A percentile compares a stretch with the other conserved stretches of the same genome.
Conservation (phyloP, 2,888 invertebrate genomes). For the Diaperis boleti region DNA sequence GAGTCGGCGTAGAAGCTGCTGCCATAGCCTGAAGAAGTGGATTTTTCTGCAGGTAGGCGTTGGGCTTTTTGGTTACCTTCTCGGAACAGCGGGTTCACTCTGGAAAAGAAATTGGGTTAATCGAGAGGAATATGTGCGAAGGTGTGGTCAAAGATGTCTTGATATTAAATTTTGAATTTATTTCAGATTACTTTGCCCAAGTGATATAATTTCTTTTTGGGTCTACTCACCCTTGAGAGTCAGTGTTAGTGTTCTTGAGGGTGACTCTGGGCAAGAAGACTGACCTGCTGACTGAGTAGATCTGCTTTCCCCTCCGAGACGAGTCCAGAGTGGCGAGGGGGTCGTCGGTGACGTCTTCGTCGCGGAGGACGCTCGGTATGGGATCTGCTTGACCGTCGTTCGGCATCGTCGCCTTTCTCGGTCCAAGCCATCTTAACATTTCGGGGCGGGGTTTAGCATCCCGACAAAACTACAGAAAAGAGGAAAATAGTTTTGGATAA, state of each 20-base stretch:
- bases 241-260: slow-evolving; percentile 52
- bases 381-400: slow-evolving; percentile 38
- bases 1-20: slow-evolving; percentile 57
- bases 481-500: too few species aligned
- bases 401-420: slow-evolving; percentile 52
- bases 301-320: slow-evolving; percentile 62
- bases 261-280: slow-evolving; percentile 69
- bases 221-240: slow-evolving; percentile 54
- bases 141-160: too few species aligned
- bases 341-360: slow-evolving; percentile 65
- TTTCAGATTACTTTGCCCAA: too few species aligned
- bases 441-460: slow-evolving; percentile 30
- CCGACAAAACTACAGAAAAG: slow-evolving; percentile 9
- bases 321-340: slow-evolving; percentile 68
- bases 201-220: too few species aligned
- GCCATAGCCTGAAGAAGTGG: slow-evolving; percentile 64
- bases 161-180: too few species aligned
- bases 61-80: slow-evolving; percentile 51
- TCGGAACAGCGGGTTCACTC: slow-evolving; percentile 2
- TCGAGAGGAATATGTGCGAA: too few species aligned
- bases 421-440: slow-evolving; percentile 63
- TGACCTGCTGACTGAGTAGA: slow-evolving; percentile 71
- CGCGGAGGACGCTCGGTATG: slow-evolving; percentile 33
- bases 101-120: neutral
- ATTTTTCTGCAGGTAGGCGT: slow-evolving; percentile 56